Conservation (phyloP, 30 jellyfish, hydroid and myxozoan species). For the Chironex yamaguchii region DNA sequence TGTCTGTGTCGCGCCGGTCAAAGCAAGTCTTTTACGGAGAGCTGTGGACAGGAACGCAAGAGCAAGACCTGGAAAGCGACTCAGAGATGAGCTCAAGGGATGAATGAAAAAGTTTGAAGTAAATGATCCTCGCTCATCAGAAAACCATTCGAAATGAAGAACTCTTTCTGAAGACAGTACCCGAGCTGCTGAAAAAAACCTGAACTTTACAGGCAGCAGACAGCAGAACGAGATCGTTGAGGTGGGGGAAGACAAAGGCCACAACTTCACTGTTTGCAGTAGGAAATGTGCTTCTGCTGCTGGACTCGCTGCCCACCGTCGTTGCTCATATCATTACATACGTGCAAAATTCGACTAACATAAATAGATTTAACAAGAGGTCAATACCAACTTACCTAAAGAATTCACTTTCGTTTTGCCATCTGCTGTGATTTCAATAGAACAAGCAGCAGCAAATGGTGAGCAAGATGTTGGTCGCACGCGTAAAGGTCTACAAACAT, state of each 20-base stretch:
- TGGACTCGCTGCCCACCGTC: too few relatives aligned
- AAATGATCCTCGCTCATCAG: too few relatives aligned
- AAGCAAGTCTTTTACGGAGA: neutral
- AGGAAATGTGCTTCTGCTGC: too few relatives aligned
- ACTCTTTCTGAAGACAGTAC: too few relatives aligned
- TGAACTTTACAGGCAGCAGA: too few relatives aligned
- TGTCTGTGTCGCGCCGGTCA: neutral
- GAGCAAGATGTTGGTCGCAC: constrained; percentile 68
- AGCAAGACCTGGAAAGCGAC: neutral
- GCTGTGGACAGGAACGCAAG: neutral
- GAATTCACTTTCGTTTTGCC: constrained; percentile 45
- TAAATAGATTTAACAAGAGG: neutral
- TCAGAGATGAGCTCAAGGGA: too few relatives aligned
- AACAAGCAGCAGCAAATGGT: constrained; percentile 68
- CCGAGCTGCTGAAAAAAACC: too few relatives aligned
- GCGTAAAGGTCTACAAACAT: constrained; percentile 74
- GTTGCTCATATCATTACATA: neutral
- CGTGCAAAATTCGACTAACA: neutral
- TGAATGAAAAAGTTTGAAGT: too few relatives aligned
- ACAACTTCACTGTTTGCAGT: too few relatives aligned
- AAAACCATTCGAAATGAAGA: too few relatives aligned
- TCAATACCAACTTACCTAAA: constrained; percentile 26
- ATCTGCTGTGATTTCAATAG: constrained; percentile 15
- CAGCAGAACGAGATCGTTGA: too few relatives aligned
- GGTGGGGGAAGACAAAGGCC: too few relatives aligned